These are phyloP conservation scores for Sporophila hypoxantha DNA, from an alignment of 2,113 vertebrate genomes.

Conservation along the genomic window DNA sequence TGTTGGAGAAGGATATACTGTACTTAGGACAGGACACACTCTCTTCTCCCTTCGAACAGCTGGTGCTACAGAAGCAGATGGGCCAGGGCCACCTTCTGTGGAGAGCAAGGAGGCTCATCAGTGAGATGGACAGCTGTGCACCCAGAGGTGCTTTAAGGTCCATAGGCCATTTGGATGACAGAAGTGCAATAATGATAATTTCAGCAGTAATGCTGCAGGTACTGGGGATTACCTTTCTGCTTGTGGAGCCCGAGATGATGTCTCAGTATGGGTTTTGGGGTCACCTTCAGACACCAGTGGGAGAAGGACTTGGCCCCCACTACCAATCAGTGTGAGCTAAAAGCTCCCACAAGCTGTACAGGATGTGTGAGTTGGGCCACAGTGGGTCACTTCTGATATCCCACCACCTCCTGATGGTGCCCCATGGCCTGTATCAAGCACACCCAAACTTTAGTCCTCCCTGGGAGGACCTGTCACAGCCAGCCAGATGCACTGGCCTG, in stretches of 20 bases:
- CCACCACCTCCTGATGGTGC: not conserved
- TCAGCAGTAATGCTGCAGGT: not conserved
- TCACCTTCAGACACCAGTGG: not conserved
- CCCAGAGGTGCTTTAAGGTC: not conserved
- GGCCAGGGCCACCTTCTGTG: not conserved
- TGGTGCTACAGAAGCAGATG: not conserved
- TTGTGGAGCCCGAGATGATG: not conserved
- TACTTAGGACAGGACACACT: not conserved
- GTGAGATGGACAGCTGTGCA: not conserved
- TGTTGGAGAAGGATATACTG: not conserved
- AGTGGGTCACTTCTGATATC: rapidly evolving
- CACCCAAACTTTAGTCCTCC: not conserved
- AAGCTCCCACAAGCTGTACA: not conserved
- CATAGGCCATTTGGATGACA: rapidly evolving
- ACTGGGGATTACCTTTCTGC: not conserved
- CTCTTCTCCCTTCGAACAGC: not conserved
- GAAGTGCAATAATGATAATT: not conserved
- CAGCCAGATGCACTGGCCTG: not conserved
- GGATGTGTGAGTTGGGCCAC: not conserved
- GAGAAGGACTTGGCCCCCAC: not conserved
- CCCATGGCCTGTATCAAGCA: too few relatives aligned
- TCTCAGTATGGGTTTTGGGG: not conserved
- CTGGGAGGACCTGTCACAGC: not conserved
- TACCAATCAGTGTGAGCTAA: not conserved
- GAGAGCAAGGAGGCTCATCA: not conserved